Base-by-base conservation (phyloP, 2,113 vertebrate species). In the Podilymbus podiceps region DNA sequence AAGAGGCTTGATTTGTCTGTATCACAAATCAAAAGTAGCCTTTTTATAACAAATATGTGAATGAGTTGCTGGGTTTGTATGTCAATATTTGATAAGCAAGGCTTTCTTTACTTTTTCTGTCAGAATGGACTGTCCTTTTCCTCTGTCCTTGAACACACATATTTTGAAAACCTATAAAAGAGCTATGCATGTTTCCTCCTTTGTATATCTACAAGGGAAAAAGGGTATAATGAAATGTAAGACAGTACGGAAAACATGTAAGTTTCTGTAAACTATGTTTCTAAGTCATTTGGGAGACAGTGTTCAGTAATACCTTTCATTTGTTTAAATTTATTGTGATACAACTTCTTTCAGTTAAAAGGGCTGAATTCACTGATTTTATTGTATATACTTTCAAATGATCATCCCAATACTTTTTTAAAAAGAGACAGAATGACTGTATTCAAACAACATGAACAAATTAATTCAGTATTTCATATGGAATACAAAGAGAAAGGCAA, bases 121-220 rank as follows among this genome's bases (percentile, higher is more conserved):
- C 42, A 85, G 47, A 81, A 76, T 2, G 2, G 67, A 5, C 33
- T 72, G 35, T 52, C 75, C 56, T 73, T 85, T 58, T 88, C 35
- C 18, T 52, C 53, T 81, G 42, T 89, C 81, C 77, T 66, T 20
- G 68, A 84, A 82, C 64, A 78, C 68, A 25, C 63, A 35, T 78
- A 63, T 75, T 96, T 88, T 95, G 72, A 95, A 96, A 97, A 96
- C 60, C 9, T 83, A 78, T 8, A 86, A 87, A 77, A 94, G 47
- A 95, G 72, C 74, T 68, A 89, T 52, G 49, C 16, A 58, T 55
- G 12, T 96, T 93, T 95, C 69, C 63, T 95, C 69, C 75, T 56
- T 15, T 59, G 46, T 72, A 55, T 55, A 93, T 95, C 95, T 97
- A 93, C 59, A 88, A 81, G 49, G 53, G 19, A 44, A 86, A 95